Conservation (phyloP, 2,113 vertebrate species). For the Diadophis punctatus region DNA sequence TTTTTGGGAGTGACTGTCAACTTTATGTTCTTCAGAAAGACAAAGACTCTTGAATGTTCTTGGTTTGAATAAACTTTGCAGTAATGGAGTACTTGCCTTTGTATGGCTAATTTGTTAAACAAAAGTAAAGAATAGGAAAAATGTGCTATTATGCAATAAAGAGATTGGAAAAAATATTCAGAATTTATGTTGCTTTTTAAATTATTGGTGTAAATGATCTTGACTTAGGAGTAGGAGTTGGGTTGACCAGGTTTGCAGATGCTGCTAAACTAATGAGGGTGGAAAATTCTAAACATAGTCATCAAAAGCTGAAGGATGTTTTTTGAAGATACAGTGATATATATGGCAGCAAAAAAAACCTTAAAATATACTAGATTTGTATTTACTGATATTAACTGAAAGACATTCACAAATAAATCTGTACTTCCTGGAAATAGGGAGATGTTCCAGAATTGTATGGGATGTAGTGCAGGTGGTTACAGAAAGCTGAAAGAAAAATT, state of each 20-base stretch:
- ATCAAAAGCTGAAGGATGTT: neutral
- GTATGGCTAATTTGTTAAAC: neutral
- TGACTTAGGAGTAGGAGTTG: neutral
- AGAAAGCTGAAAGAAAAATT: neutral
- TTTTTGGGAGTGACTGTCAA: neutral
- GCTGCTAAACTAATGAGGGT: neutral
- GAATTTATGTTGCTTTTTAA: neutral
- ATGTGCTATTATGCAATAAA: neutral
- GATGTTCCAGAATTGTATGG: neutral
- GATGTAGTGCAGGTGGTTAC: neutral
- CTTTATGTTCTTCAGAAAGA: neutral
- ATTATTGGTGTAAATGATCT: neutral
- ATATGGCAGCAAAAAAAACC: neutral
- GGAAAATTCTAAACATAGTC: neutral
- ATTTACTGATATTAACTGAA: neutral
- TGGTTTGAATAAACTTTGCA: neutral
- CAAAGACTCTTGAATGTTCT: neutral
- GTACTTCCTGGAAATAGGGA: neutral
- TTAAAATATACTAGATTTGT: neutral
- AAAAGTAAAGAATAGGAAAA: neutral
- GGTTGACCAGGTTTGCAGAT: neutral
- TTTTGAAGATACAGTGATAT: neutral
- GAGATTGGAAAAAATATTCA: neutral
- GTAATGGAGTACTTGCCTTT: neutral
- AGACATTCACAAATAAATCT: neutral